These are phyloP conservation scores for Drosophila azteca DNA, from an alignment of 1,140 invertebrate genomes.

Conservation along the genomic window DNA sequence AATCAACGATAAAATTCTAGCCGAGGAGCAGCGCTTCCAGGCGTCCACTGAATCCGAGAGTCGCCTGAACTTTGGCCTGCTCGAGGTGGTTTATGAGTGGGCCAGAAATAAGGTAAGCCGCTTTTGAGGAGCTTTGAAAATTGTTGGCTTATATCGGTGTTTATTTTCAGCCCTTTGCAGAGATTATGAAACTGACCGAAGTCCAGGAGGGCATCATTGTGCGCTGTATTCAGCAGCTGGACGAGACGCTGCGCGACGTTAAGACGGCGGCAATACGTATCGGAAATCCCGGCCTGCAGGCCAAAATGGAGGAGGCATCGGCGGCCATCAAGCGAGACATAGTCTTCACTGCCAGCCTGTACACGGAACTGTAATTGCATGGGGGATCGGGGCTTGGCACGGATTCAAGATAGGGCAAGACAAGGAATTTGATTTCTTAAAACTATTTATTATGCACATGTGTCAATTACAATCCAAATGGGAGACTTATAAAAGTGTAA, in stretches of 20 bases:
- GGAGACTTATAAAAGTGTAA: conserved; percentile 74
- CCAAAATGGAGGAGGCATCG: conserved; percentile 98
- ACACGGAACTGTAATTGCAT: conserved; percentile 87
- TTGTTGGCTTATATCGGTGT: too few species aligned
- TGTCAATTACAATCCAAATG: conserved; percentile 65
- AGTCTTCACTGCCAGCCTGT: conserved; percentile 98
- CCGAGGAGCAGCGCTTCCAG: conserved; percentile 66
- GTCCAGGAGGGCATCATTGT: conserved; percentile 99
- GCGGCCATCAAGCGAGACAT: conserved; percentile 98
- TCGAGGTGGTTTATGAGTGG: conserved; percentile 98
- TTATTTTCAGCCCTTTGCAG: conserved; percentile 89
- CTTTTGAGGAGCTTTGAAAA: too few species aligned
- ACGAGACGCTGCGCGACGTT: conserved; percentile 96
- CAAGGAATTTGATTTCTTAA: conserved; percentile 46
- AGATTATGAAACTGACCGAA: conserved; percentile 96
- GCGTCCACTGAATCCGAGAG: conserved; percentile 68
- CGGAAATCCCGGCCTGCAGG: conserved; percentile 94
- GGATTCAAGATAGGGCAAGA: conserved; percentile 1
- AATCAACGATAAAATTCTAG: conserved; percentile 74
- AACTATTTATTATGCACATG: conserved; percentile 65
- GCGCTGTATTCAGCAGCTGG: conserved; percentile 97
- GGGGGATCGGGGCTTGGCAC: neutral
- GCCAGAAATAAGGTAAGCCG: conserved; percentile 91
- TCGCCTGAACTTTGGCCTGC: conserved; percentile 94
- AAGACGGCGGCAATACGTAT: conserved; percentile 96